phyloP scores from a whole-genome alignment of 1,140 invertebrate species.

The Caenorhabditis brenneri region DNA sequence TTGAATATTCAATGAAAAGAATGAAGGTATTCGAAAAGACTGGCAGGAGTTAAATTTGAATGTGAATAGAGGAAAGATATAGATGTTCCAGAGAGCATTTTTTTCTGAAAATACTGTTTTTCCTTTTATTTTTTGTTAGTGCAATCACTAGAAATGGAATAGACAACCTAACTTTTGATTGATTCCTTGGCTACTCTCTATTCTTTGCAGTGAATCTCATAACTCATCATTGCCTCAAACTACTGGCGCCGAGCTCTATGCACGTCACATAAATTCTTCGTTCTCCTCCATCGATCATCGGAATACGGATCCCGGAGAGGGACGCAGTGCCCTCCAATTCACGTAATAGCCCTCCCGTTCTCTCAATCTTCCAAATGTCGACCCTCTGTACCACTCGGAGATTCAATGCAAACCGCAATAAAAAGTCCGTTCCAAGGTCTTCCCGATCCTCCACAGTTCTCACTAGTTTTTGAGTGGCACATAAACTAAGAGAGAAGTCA shows the following conservation, averaged over 20 bases:
- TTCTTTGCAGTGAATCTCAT: too few relatives aligned
- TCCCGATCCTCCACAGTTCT: not conserved
- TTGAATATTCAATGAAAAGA: not conserved
- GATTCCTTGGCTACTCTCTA: too few relatives aligned
- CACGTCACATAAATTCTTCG: conserved; percentile 33
- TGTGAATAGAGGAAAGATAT: too few relatives aligned
- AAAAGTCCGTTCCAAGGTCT: conserved; percentile 42
- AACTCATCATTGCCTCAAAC: conserved; percentile 18
- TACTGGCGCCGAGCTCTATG: not conserved
- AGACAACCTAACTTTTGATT: too few relatives aligned
- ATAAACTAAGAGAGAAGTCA: conserved; percentile 5
- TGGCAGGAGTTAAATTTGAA: not conserved
- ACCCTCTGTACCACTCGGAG: not conserved
- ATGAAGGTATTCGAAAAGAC: not conserved
- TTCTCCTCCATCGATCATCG: conserved; percentile 37
- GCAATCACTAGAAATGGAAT: too few relatives aligned
- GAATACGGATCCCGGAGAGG: conserved; percentile 15
- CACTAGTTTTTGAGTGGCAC: not conserved
- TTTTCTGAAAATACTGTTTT: too few relatives aligned
- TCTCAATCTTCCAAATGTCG: too few relatives aligned
- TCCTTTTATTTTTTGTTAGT: too few relatives aligned
- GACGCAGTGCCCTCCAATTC: conserved; percentile 6
- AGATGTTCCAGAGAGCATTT: too few relatives aligned
- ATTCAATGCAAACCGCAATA: conserved; percentile 41
- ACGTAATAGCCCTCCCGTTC: conserved; percentile 39